A percentile compares a stretch with the other conserved stretches of the same genome.
Conservation (phyloP, 2,797 vertebrate genomes). For the Bucorvus abyssinicus region DNA sequence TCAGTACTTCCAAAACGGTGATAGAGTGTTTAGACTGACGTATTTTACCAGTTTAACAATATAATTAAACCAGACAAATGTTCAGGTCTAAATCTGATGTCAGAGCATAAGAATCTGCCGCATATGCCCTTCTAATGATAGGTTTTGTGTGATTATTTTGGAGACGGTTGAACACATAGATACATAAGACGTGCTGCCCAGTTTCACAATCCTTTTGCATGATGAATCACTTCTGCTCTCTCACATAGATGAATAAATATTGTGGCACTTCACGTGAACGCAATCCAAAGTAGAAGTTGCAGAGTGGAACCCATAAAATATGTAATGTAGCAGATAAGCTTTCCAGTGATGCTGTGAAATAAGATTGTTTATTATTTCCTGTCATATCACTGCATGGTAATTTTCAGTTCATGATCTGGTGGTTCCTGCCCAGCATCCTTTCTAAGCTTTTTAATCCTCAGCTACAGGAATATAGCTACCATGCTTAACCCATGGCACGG, state of each 20-base stretch:
- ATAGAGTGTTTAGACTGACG: not conserved
- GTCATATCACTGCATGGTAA: not conserved
- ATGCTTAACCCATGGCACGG: not conserved
- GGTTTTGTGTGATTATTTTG: not conserved
- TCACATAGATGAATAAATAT: not conserved
- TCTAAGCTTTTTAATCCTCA: conserved; percentile 10
- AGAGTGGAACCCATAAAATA: not conserved
- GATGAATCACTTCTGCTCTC: conserved; percentile 15
- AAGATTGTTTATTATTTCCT: conserved; percentile 21
- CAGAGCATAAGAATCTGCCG: conserved; percentile 21
- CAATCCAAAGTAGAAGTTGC: conserved; percentile 9
- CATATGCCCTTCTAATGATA: not conserved
- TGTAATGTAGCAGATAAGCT: conserved; percentile 8
- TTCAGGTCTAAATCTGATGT: conserved; percentile 42
- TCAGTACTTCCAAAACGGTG: not conserved
- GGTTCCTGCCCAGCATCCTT: not conserved
- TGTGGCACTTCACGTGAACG: not conserved
- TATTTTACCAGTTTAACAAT: conserved; percentile 12
- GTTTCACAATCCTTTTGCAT: conserved; percentile 29
- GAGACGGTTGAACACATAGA: not conserved
- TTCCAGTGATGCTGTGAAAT: not conserved
- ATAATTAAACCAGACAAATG: conserved; percentile 25
- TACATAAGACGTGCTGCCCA: not conserved
- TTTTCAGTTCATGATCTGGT: not conserved
- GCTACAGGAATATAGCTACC: not conserved